Percentiles rank a stretch among this genome's conserved stretches.
These are phyloP conservation scores for Drosophila mauritiana DNA, from an alignment of 1,140 invertebrate genomes.

Conservation along the genomic window DNA sequence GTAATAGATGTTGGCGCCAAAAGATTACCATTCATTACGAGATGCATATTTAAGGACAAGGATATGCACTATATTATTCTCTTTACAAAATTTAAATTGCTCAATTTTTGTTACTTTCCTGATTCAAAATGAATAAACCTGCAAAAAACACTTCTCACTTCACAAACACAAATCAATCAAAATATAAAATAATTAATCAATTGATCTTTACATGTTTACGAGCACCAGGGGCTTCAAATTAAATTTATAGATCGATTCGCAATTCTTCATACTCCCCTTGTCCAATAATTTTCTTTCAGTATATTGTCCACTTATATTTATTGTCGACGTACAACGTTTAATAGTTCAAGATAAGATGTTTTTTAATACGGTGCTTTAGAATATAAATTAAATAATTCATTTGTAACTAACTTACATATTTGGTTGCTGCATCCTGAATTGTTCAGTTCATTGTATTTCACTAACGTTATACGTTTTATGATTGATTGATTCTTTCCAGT, in stretches of 20 bases:
- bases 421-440: constrained; percentile 64
- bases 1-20: constrained; percentile 44
- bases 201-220: not conserved
- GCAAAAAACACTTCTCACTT: constrained; percentile 10
- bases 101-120: too few species aligned
- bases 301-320: not conserved
- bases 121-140: too few species aligned
- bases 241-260: not conserved
- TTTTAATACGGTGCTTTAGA: constrained; percentile 20
- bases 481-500: constrained; percentile 84
- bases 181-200: not conserved
- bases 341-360: not conserved
- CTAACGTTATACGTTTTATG: constrained; percentile 80
- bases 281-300: constrained; percentile 6
- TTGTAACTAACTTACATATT: constrained; percentile 67
- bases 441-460: constrained; percentile 76
- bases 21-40: constrained; percentile 27
- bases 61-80: constrained; percentile 1
- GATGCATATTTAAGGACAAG: constrained; percentile 21
- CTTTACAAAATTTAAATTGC: not conserved
- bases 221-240: not conserved
- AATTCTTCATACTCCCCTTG: constrained; percentile 11
- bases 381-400: constrained; percentile 41
- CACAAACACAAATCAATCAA: constrained; percentile 9
- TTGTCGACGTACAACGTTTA: constrained; percentile 1